A percentile compares a stretch with the other conserved stretches of the same genome.
Evolutionary conservation across 2,797 vertebrate genomes (phyloP).

Genomic region (Sebastolobus altivelis): DNA sequence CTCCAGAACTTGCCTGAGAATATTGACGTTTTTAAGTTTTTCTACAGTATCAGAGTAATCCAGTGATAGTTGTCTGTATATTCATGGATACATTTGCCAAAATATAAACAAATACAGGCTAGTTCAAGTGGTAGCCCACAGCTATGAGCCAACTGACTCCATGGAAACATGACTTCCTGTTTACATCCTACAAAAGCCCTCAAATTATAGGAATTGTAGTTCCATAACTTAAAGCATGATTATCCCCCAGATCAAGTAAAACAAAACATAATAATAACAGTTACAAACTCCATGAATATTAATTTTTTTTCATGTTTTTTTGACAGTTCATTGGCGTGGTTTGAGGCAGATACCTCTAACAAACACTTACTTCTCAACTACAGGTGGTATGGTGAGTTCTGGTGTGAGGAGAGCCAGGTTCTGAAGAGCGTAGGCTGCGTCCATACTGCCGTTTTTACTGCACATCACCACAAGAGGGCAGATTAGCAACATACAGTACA

Average conservation of each 20-base stretch:
- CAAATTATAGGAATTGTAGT: no score
- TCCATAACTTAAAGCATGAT: not conserved
- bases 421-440: conserved; percentile 95
- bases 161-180: no score
- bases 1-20: not conserved
- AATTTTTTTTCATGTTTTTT: not conserved
- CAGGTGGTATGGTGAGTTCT: conserved; percentile 94
- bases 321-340: not conserved
- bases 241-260: not conserved
- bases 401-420: conserved; percentile 96
- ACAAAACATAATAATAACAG: not conserved
- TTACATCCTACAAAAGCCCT: no score
- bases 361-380: conserved; percentile 94
- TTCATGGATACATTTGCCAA: not conserved
- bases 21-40: not conserved
- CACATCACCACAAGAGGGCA: conserved; percentile 89
- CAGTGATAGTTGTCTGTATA: not conserved
- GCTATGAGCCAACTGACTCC: not conserved
- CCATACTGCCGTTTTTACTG: conserved; percentile 96
- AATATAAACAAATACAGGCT: not conserved
- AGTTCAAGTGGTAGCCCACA: not conserved
- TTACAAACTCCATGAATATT: not conserved
- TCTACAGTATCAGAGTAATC: not conserved
- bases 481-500: conserved; percentile 13
- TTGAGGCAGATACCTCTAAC: not conserved